Evolutionary conservation across 53 echinoderm and acorn worm genomes (phyloP).

Genomic region (Mesocentrotus franciscanus): DNA sequence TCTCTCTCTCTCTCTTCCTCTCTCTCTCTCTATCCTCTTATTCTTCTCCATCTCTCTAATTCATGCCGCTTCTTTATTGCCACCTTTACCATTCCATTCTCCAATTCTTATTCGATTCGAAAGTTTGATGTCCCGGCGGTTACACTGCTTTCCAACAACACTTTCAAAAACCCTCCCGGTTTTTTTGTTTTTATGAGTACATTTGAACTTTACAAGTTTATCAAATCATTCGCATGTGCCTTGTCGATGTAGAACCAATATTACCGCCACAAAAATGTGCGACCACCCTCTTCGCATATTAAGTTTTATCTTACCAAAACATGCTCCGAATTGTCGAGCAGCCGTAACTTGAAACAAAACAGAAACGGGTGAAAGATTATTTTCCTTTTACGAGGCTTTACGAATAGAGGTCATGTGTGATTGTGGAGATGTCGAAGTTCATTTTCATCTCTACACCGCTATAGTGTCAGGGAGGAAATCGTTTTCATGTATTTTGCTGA

Average conservation of each 20-base stretch:
- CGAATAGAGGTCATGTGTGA: slow-evolving; percentile 1
- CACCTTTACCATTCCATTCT: background rate
- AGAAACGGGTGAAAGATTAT: background rate
- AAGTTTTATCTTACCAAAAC: slow-evolving; percentile 53
- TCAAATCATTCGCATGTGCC: slow-evolving; percentile 11
- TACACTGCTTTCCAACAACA: background rate
- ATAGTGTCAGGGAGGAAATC: background rate
- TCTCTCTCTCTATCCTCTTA: background rate
- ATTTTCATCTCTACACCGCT: background rate
- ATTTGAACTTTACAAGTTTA: slow-evolving; percentile 49
- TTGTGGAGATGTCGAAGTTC: background rate
- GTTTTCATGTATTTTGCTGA: background rate
- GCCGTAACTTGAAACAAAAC: slow-evolving; percentile 46
- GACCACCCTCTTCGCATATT: slow-evolving; percentile 51
- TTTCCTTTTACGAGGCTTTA: slow-evolving; percentile 4
- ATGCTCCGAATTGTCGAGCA: slow-evolving; percentile 30
- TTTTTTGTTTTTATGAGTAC: slow-evolving; percentile 7
- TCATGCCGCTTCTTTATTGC: too few relatives aligned
- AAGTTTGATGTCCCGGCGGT: background rate
- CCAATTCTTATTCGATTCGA: background rate
- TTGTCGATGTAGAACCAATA: background rate
- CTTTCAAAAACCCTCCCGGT: background rate
- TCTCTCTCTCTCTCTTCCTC: background rate
- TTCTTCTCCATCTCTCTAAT: background rate
- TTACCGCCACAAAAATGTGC: slow-evolving; percentile 13